Evolutionary conservation across 1,140 invertebrate genomes (phyloP), one percentile per base, ranked within the genome.

Genomic region (Euborellia annulipes): DNA sequence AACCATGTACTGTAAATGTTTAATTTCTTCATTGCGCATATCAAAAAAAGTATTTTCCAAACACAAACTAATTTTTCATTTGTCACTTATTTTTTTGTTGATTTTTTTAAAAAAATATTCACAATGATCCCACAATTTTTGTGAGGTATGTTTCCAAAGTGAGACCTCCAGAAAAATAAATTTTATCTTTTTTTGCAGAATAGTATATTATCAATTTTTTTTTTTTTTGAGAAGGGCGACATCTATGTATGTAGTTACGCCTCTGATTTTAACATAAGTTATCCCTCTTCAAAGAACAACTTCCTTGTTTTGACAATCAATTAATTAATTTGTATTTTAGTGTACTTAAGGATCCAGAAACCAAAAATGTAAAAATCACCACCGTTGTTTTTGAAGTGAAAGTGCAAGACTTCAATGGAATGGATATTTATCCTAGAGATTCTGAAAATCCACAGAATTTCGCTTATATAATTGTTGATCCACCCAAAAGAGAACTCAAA

Each of bases 391-490:
- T 70, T 8, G 53, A 66, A 59, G 59, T 68, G 22, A 46, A 57
- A 11, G 64, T 57, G 8, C 63, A 60, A 53, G 51, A 60, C 50
- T 32, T 42, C 2, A 53, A 51, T 30, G 59, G 52, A 3, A 38
- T 53, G 17, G 45, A 58, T 21, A 61, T 62, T 36, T 66, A 61
- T 49, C 67, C 68, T 18, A 18, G 7, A 18, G 50, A 63, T 47
- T 41, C 60, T 3, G 48, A 50, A n/a, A 48, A 66, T 19, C 47
- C 40, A 14, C 67, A 68, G 51, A 68, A 70, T 51, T 56, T 68
- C 50, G 62, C 57, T 17, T 69, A 67, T 49, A 22, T 70, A 36
- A 57, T 67, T 37, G 56, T 70, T 18, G 60, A 68, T 19, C 41
- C 41, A 7, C 1, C 17, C 13, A 36, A 27, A 36, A n/a, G 41